phyloP scores from a whole-genome alignment of 2,888 invertebrate species.

The Anagyrus pseudococci region DNA sequence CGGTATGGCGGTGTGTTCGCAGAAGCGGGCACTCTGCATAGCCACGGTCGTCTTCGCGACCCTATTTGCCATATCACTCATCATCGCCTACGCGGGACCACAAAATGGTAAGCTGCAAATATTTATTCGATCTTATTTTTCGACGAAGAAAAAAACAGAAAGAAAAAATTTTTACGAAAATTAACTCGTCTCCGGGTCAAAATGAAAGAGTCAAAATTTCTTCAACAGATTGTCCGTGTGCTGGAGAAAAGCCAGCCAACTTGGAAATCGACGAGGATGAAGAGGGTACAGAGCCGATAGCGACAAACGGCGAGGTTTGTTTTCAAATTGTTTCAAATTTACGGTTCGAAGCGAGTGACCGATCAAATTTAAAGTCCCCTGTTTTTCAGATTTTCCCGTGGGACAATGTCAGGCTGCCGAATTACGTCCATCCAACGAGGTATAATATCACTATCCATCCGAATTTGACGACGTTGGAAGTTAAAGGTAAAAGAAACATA shows the following conservation, averaged over 20 bases:
- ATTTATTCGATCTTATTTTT: neutral
- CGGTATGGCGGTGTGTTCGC: conserved; percentile 87
- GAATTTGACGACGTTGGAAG: conserved; percentile 86
- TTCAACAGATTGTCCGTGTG: conserved; percentile 71
- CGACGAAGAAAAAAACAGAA: no score
- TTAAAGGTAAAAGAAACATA: conserved; percentile 72
- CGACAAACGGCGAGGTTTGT: conserved; percentile 70
- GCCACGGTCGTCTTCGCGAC: conserved; percentile 80
- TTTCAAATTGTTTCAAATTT: no score
- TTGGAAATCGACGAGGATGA: conserved; percentile 70
- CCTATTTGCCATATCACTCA: conserved; percentile 81
- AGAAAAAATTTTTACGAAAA: neutral
- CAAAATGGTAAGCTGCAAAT: conserved; percentile 71
- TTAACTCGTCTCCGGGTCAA: neutral
- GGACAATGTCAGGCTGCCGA: conserved; percentile 79
- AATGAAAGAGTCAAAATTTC: conserved; percentile 6
- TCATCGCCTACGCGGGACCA: conserved; percentile 90
- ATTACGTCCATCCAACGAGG: conserved; percentile 78
- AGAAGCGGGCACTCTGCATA: conserved; percentile 82
- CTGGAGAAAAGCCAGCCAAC: conserved; percentile 71
- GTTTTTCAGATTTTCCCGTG: conserved; percentile 77
- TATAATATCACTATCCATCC: conserved; percentile 93
- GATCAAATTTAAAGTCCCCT: conserved; percentile 17
- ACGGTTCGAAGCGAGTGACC: neutral
- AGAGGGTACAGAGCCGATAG: conserved; percentile 71